Percentiles rank a stretch among this genome's conserved stretches.
Conservation (phyloP, 2,888 invertebrate genomes). For the Tiphia femorata region DNA sequence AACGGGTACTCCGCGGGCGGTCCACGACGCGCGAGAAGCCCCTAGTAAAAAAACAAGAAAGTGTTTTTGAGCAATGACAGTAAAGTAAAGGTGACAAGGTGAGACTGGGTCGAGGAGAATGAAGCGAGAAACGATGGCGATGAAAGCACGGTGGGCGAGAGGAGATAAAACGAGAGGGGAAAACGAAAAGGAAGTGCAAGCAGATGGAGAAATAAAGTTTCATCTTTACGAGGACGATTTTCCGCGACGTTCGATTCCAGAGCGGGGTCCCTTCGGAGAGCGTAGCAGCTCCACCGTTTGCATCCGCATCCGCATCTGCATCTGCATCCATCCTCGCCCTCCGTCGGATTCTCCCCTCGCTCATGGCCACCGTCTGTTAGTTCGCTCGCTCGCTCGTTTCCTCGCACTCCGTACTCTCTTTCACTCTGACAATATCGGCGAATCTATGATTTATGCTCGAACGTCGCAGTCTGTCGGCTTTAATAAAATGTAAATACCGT, state of each 20-base stretch:
- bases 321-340: conserved; percentile 24
- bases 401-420: too few relatives aligned
- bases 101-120: background rate
- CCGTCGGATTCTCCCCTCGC: too few relatives aligned
- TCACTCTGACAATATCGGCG: conserved; percentile 39
- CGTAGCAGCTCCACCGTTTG: background rate
- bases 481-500: conserved; percentile 53
- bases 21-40: too few relatives aligned
- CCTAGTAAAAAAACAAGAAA: too few relatives aligned
- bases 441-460: conserved; percentile 39
- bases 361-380: too few relatives aligned
- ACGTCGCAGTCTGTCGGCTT: conserved; percentile 34
- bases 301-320: conserved; percentile 23
- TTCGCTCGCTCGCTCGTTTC: too few relatives aligned
- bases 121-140: background rate
- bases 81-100: too few relatives aligned
- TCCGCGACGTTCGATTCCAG: background rate
- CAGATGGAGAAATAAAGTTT: conserved; percentile 32
- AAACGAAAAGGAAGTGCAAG: background rate
- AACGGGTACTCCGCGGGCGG: too few relatives aligned
- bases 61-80: too few relatives aligned
- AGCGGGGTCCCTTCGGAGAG: conserved; percentile 7
- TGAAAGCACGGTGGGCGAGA: background rate
- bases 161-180: background rate
- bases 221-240: conserved; percentile 26